Base-by-base conservation (phyloP, 2,888 invertebrate genomes). In the Caenorhabditis sp. region DNA sequence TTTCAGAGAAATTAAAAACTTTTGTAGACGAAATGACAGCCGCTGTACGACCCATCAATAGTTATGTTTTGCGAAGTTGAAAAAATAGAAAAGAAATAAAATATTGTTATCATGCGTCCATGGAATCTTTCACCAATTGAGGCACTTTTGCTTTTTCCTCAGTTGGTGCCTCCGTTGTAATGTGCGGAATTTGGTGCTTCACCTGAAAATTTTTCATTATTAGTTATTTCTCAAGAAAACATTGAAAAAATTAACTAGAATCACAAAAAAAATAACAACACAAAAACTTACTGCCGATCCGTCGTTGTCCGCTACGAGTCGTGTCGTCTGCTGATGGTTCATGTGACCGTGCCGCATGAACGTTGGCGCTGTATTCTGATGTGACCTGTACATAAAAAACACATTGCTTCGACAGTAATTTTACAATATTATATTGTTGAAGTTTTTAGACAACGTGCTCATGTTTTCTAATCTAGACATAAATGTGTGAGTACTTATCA, bases 271-370 rank as follows among this genome's bases (percentile, higher is more conserved):
- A 26, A 43, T 49, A 36, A 60, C 17, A 23, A 36, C n/a, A 43
- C n/a, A 27, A 49, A 58, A 58, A 60, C 77, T 77, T 23, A 84
- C 84, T 62, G 78, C 81, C 69, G 79, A 74, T 65, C 81, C 81
- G 76, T 83, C 84, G 59, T 78, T 77, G 66, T 83, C 83, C 57
- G 82, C 74, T 70, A 84, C 80, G 67, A 84, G 77, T 61, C 84
- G 68, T 19, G 84, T 84, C 58, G 83, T 83, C 75, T 82, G 81
- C 62, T 79, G 79, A 63, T 81, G 81, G 70, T 81, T 81, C 75
- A 78, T 76, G 70, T 82, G 83, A 37, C 84, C 83, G 77, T 83
- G 83, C 59, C 83, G 69, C 84, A 84, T 84, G 81, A 84, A 84
- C 58, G 82, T 76, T 51, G 84, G 82, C 43, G 83, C 76, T 50